Evolutionary conservation across 2,113 vertebrate genomes (phyloP), one percentile per base, ranked within the genome.

Genomic region (Zapornia atra): DNA sequence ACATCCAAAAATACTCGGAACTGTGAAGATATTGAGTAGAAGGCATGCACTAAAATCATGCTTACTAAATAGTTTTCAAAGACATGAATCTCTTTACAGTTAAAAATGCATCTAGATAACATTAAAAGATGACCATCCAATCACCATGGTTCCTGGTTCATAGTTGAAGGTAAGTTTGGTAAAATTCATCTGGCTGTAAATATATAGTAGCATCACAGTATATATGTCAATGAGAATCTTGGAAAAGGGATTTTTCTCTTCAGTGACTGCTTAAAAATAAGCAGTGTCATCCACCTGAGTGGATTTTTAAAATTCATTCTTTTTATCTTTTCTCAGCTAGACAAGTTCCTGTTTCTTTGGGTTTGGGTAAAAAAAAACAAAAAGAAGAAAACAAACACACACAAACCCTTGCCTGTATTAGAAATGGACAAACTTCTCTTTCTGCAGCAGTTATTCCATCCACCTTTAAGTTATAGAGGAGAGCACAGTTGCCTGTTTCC

Each of bases 321-420:
- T 77, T 81, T 72, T n/a, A 40, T 38, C 20, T 46, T 46, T 76
- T 72, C 18, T 77, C 24, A 26, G 7, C 24, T 50, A 64, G 46
- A 82, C 76, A 82, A n/a, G 4, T 50, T 57, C 83, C 8, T 61
- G 6, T 44, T 86, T 36, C 17, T 26, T 70, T 65, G 11, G 4
- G 10, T 65, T 87, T 34, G 2, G 5, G 86, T 54, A 33, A 60
- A 57, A 5, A 12, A 31, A 4, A 17, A 15, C n/a, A n/a, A n/a
- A 16, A 17, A 3, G 19, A 22, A 34, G 15, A 42, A 9, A 17
- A 6, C 1, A 53, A 20, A 1, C 0, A 4, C 5, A 16, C 24
- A 57, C 16, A 72, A 26, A 44, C 69, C 17, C 53, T 42, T 69
- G 14, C 34, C 60, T 3, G 1, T 7, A 12, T 21, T 79, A 60